Evolutionary conservation across 2,797 vertebrate species (phyloP).

Genomic region (Lacerta bilineata): DNA sequence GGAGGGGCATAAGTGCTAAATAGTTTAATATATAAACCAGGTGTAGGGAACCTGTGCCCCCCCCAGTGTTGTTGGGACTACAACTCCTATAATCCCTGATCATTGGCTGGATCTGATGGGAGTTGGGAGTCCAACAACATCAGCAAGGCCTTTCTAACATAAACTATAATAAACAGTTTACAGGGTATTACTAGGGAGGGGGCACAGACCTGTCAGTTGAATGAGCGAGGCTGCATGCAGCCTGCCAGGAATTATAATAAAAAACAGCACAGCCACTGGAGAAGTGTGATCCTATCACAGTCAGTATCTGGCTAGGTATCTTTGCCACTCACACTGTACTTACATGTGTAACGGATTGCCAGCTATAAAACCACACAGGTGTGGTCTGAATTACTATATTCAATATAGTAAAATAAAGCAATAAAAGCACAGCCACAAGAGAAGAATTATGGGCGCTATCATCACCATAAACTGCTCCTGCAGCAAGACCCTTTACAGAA

Average conservation of each 20-base stretch:
- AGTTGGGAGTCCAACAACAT: too few relatives aligned
- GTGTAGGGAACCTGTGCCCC: too few relatives aligned
- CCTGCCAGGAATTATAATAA: background rate
- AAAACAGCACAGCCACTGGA: background rate
- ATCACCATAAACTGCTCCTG: background rate
- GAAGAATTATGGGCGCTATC: background rate
- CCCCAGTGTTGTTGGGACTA: too few relatives aligned
- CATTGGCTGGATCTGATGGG: too few relatives aligned
- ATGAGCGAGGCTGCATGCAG: background rate
- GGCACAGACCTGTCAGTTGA: background rate
- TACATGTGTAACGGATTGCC: background rate
- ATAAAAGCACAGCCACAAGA: background rate
- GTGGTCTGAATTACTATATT: background rate
- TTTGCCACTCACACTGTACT: background rate
- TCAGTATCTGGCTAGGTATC: background rate
- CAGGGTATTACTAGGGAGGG: background rate
- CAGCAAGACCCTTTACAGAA: background rate
- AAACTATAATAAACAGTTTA: background rate
- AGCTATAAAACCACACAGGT: background rate
- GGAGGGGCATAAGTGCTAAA: background rate
- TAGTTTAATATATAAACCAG: too few relatives aligned
- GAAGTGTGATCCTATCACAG: background rate
- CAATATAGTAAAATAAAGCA: background rate
- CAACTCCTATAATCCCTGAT: too few relatives aligned
- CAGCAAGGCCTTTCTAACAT: too few relatives aligned